Conservation (phyloP, 2,113 vertebrate genomes). For the Dicerorhinus sumatrensis region DNA sequence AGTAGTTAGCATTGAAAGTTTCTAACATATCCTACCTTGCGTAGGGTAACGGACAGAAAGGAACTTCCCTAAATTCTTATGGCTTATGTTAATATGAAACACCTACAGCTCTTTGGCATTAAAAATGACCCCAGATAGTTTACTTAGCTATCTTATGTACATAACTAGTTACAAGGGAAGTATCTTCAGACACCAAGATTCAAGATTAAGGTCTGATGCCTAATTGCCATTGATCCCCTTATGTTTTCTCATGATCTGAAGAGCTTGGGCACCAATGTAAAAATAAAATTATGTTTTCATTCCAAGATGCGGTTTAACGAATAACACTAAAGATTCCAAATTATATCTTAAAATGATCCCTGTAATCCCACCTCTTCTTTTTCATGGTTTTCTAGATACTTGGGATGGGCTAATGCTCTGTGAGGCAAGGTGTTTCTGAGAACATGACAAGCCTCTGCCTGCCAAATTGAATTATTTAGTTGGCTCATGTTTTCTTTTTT, state of each 20-base stretch:
- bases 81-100: not conserved
- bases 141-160: not conserved
- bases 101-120: not conserved
- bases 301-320: slow-evolving; percentile 24
- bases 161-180: not conserved
- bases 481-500: slow-evolving; percentile 35
- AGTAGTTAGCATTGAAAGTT: not conserved
- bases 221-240: not conserved
- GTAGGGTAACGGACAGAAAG: not conserved
- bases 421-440: not conserved
- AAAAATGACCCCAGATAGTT: not conserved
- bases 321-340: not conserved
- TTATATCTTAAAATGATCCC: not conserved
- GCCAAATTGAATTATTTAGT: slow-evolving; percentile 55
- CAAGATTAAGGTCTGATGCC: not conserved
- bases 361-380: not conserved
- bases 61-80: not conserved
- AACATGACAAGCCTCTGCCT: not conserved
- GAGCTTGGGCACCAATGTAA: not conserved
- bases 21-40: not conserved
- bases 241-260: not conserved
- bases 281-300: slow-evolving; percentile 57
- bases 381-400: slow-evolving; percentile 30
- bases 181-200: not conserved
- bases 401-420: not conserved